A percentile compares a stretch with the other conserved stretches of the same genome.
Evolutionary conservation across 2,888 invertebrate genomes (phyloP).

Genomic region (Thymelicus acteon): DNA sequence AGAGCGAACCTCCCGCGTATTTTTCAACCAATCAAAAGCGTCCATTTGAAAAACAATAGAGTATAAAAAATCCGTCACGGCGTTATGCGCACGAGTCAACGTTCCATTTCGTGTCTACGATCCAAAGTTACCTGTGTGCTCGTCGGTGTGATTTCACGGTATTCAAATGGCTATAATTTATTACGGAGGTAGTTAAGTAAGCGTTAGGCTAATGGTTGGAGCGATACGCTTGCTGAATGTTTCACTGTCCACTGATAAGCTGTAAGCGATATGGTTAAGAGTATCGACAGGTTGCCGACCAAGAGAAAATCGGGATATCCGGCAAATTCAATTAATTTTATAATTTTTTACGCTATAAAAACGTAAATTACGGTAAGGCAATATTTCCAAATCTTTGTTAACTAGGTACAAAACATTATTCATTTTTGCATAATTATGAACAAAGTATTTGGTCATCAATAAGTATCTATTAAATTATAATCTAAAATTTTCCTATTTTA

Average conservation of each 20-base stretch:
- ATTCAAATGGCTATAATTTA: constrained; percentile 41
- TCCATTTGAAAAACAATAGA: constrained; percentile 83
- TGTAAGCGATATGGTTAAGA: neutral
- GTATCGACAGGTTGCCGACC: too few relatives aligned
- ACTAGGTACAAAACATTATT: too few relatives aligned
- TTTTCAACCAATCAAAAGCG: constrained; percentile 63
- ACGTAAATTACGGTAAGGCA: too few relatives aligned
- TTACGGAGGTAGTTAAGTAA: constrained; percentile 39
- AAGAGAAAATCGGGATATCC: too few relatives aligned
- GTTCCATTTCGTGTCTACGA: constrained; percentile 62
- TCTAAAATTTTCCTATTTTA: too few relatives aligned
- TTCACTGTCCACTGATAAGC: neutral
- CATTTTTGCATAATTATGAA: too few relatives aligned
- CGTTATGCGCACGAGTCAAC: constrained; percentile 63
- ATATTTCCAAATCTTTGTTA: too few relatives aligned
- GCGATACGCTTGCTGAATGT: constrained; percentile 19
- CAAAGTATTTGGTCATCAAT: too few relatives aligned
- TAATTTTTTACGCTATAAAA: too few relatives aligned
- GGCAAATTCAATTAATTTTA: too few relatives aligned
- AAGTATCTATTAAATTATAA: too few relatives aligned
- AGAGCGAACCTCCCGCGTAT: constrained; percentile 67
- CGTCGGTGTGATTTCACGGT: constrained; percentile 45
- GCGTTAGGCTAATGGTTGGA: constrained; percentile 38
- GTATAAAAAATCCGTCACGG: constrained; percentile 81
- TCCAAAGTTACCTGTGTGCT: constrained; percentile 35